Conservation (phyloP, 1,140 invertebrate genomes). For the Drosophila paulistorum region DNA sequence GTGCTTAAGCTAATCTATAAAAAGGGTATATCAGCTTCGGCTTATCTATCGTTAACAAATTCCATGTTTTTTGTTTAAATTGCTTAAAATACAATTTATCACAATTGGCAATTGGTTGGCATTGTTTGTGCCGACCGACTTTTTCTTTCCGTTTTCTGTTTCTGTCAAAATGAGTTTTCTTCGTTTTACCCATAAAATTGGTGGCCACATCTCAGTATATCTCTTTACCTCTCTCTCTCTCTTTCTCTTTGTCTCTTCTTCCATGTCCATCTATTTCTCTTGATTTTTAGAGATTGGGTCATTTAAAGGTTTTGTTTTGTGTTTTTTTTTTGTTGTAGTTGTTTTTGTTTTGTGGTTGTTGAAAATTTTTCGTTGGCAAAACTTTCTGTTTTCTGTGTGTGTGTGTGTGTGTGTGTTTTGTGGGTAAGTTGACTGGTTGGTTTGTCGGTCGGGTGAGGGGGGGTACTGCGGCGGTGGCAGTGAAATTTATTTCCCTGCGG, state of each 20-base stretch:
- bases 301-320: conserved; percentile 46
- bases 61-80: conserved; percentile 56
- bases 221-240: conserved; percentile 3
- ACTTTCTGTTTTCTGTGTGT: conserved; percentile 30
- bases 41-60: not conserved
- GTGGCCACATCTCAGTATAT: conserved; percentile 2
- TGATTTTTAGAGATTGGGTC: conserved; percentile 57
- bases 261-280: conserved; percentile 20
- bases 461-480: not conserved
- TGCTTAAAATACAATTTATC: conserved; percentile 80
- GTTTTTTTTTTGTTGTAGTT: conserved; percentile 35
- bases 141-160: conserved; percentile 25
- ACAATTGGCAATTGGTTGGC: conserved; percentile 75
- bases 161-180: conserved; percentile 62
- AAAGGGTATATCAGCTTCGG: not conserved
- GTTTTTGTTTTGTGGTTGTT: conserved; percentile 37
- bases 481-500: conserved; percentile 10
- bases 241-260: not conserved
- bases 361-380: conserved; percentile 44
- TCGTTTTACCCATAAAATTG: not conserved
- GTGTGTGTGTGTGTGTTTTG: not conserved
- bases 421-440: not conserved
- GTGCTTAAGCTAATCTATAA: too few species aligned
- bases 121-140: conserved; percentile 44
- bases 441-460: not conserved